phyloP scores from a whole-genome alignment of 2,113 vertebrate genomes.

The Microcebus griseorufus region DNA sequence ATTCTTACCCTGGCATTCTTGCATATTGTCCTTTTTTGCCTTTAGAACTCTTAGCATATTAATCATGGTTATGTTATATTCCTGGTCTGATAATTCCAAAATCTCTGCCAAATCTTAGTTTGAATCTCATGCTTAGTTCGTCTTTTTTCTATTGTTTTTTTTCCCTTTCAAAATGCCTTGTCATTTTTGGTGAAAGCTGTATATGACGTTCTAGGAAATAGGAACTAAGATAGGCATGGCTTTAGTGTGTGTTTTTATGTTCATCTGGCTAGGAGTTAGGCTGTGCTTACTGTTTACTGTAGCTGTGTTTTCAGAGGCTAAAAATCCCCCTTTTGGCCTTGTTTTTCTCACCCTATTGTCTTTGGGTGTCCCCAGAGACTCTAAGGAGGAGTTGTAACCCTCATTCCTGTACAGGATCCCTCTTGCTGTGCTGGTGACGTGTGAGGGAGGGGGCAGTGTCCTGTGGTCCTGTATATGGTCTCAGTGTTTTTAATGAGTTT shows the following conservation, averaged over 20 bases:
- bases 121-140: background rate
- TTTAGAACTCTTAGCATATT: background rate
- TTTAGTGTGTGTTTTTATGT: background rate
- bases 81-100: background rate
- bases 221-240: background rate
- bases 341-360: background rate
- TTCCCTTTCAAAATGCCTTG: background rate
- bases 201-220: too few relatives aligned
- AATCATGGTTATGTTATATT: background rate
- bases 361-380: background rate
- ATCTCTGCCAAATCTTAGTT: background rate
- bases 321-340: background rate
- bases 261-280: background rate
- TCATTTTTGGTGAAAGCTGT: background rate
- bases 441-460: accelerated
- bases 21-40: accelerated
- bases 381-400: background rate
- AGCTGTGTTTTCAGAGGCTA: background rate
- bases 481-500: background rate
- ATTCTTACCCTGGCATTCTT: background rate
- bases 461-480: background rate
- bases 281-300: background rate
- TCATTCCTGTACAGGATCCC: background rate
- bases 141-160: background rate
- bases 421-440: background rate